These are phyloP conservation scores for Agriotes lineatus DNA, from an alignment of 2,888 invertebrate genomes.

Conservation along the genomic window DNA sequence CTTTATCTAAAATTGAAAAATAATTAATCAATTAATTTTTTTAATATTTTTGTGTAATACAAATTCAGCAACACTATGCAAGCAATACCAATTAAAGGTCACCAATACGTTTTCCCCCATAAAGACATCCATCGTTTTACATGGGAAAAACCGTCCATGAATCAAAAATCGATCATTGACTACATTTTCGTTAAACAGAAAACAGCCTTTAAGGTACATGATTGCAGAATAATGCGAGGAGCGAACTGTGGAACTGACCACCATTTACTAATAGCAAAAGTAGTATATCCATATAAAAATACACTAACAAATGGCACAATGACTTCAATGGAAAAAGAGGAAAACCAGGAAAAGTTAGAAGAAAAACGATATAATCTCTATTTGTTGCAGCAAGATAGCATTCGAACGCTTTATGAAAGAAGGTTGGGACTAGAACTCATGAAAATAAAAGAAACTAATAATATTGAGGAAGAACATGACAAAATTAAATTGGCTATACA, in stretches of 20 bases:
- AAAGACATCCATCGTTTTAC: too few relatives aligned
- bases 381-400: conserved; percentile 3
- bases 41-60: too few relatives aligned
- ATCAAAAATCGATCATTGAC: not conserved
- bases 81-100: too few relatives aligned
- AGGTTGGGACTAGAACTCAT: not conserved
- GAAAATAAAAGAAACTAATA: not conserved
- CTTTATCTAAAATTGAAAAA: too few relatives aligned
- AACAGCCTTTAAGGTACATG: not conserved
- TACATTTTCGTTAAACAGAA: not conserved
- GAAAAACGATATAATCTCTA: too few relatives aligned
- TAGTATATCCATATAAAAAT: not conserved
- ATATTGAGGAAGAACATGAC: not conserved
- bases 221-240: conserved; percentile 4
- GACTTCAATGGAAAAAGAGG: too few relatives aligned
- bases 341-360: too few relatives aligned
- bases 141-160: conserved; percentile 1
- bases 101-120: too few relatives aligned
- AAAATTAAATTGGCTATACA: not conserved
- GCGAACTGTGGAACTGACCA: conserved; percentile 6
- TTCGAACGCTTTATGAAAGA: not conserved
- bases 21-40: too few relatives aligned
- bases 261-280: not conserved
- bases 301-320: not conserved
- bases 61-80: too few relatives aligned